These are phyloP conservation scores for Limosa lapponica DNA, from an alignment of 2,797 vertebrate genomes.

Conservation along the genomic window DNA sequence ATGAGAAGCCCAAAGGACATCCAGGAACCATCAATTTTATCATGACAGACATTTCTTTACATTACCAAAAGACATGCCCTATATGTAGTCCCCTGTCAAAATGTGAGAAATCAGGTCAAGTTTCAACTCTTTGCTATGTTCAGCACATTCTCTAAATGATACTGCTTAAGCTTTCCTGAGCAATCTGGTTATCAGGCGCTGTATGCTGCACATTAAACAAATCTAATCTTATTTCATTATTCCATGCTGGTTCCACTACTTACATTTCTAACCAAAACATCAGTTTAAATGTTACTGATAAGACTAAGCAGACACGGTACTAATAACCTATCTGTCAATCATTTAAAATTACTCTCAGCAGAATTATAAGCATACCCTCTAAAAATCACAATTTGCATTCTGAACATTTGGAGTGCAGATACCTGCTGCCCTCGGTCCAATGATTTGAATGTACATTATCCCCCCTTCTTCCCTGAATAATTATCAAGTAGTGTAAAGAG, in stretches of 20 bases:
- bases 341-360: conserved; percentile 74
- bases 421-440: conserved; percentile 57
- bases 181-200: conserved; percentile 29
- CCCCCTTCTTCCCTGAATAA: conserved; percentile 54
- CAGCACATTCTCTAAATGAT: conserved; percentile 59
- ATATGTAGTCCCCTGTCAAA: conserved; percentile 35
- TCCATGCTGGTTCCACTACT: conserved; percentile 51
- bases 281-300: conserved; percentile 71
- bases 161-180: background rate
- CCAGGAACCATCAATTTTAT: conserved; percentile 69
- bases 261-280: conserved; percentile 69
- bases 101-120: conserved; percentile 41
- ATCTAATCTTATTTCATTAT: conserved; percentile 71
- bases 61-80: conserved; percentile 53
- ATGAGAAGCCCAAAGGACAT: conserved; percentile 70
- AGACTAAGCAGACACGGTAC: conserved; percentile 57
- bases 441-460: conserved; percentile 57
- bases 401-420: conserved; percentile 45
- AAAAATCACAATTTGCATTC: conserved; percentile 69
- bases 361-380: conserved; percentile 67
- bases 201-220: conserved; percentile 44
- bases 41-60: conserved; percentile 53
- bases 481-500: conserved; percentile 54
- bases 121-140: conserved; percentile 23
- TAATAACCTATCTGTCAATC: conserved; percentile 76